Conservation (phyloP, 2,888 invertebrate genomes). For the Synanthedon vespiformis region DNA sequence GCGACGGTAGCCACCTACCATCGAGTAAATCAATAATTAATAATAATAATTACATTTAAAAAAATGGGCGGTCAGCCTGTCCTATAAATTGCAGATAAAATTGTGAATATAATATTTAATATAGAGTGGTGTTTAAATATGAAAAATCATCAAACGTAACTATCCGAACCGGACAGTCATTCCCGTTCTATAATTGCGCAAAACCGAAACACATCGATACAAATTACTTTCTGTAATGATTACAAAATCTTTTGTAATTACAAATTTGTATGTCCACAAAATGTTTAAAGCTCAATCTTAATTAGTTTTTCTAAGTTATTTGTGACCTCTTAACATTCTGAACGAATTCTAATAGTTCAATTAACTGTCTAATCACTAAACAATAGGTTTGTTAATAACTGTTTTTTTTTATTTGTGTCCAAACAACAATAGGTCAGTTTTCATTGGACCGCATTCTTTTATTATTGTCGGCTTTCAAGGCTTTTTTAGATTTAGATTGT, state of each 20-base stretch:
- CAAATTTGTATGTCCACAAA: neutral
- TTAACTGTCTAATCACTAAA: constrained; percentile 17
- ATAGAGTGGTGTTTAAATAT: too few species aligned
- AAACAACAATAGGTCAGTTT: constrained; percentile 18
- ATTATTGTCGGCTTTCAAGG: constrained; percentile 3
- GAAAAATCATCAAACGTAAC: too few species aligned
- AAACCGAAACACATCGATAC: neutral
- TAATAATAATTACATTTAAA: too few species aligned
- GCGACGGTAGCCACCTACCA: too few species aligned
- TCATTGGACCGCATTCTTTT: constrained; percentile 19
- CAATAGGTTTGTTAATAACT: constrained; percentile 13
- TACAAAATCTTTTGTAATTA: neutral
- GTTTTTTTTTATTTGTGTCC: constrained; percentile 15
- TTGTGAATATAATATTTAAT: too few species aligned
- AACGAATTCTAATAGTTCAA: constrained; percentile 13
- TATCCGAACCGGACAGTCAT: too few species aligned
- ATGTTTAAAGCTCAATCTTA: constrained; percentile 7
- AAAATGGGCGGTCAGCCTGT: too few species aligned
- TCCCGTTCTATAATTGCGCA: neutral
- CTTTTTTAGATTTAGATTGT: neutral
- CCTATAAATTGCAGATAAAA: too few species aligned
- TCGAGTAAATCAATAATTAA: too few species aligned
- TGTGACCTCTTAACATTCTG: constrained; percentile 13
- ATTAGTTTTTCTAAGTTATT: constrained; percentile 4
- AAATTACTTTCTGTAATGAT: neutral